Base-by-base conservation (phyloP, 2,797 vertebrate species). In the Gallinago stenura region DNA sequence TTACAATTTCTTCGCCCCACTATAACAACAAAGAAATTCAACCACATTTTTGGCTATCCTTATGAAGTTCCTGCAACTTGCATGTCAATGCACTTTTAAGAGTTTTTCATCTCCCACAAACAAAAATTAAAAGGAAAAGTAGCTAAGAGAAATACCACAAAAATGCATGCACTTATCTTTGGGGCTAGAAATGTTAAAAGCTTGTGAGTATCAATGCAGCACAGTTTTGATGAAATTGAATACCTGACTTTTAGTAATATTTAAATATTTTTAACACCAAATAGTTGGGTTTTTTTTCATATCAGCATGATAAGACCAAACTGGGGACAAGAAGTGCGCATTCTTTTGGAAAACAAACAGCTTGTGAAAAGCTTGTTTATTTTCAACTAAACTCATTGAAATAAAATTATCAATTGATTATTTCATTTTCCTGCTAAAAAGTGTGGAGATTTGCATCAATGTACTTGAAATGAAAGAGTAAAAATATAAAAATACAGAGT, bases 1-100 rank as follows among this genome's bases (percentile, higher is more conserved):
- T 96, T 97, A 93, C 82, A 93, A 94, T 97, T 97, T 96, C 83
- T 97, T 89, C 90, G 86, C 72, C 15, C 18, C 41, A 68, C 18
- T 91, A 68, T 39, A 70, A 90, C 39, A 95, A 53, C 56, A 92
- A 96, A 94, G 48, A 95, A 94, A 93, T 97, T 93, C 53, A 94
- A 77, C 69, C 54, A 81, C 43, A 89, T 96, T 85, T 82, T 66
- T 95, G 53, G 35, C 14, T 90, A 54, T 56, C 12, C 61, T 83
- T 62, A 87, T 46, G 64, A 94, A 96, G 68, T 83, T 30, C 15
- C 16, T 70, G 25, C 12, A 65, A 37, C 71, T 75, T 83, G n/a
- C 51, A 87, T 46, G 45, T 86, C 10, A 30, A 57, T 3, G 2
- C 19, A 56, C 0, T 61, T 56, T 33, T 79, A 83, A 51, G 54